Evolutionary conservation across 2,113 vertebrate species (phyloP).

Genomic region (Tyto alba): DNA sequence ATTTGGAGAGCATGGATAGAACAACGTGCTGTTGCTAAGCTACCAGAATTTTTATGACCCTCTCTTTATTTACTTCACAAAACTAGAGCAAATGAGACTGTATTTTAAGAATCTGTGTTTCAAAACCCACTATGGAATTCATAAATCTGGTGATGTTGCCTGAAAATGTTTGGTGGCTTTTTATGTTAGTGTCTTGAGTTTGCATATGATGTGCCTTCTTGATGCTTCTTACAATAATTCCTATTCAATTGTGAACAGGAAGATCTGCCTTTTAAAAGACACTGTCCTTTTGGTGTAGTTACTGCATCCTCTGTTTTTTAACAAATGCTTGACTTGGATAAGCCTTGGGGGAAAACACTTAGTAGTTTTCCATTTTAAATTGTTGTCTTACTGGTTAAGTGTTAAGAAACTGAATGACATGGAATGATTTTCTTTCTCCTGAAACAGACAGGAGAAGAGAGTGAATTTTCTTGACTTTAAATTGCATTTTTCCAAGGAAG

Average conservation of each 20-base stretch:
- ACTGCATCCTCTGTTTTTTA: background rate
- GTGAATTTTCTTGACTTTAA: background rate
- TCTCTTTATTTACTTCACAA: background rate
- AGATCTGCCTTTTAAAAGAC: background rate
- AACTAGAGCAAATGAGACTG: background rate
- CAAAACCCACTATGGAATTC: background rate
- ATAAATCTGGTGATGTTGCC: background rate
- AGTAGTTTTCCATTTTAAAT: background rate
- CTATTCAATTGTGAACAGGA: background rate
- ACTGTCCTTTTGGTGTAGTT: background rate
- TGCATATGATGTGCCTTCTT: fast-evolving
- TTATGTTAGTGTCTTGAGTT: background rate
- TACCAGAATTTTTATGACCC: background rate
- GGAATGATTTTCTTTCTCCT: background rate
- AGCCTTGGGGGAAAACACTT: background rate
- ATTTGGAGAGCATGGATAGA: background rate
- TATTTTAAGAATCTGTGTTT: background rate
- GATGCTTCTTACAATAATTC: background rate
- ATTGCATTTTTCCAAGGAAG: background rate
- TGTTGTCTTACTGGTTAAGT: background rate
- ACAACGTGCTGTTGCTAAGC: constrained; percentile 26
- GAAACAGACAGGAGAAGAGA: background rate
- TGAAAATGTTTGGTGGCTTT: background rate
- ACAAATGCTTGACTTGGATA: background rate
- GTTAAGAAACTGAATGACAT: background rate